Conservation (phyloP, 2,113 vertebrate species). For the Zingel zingel region DNA sequence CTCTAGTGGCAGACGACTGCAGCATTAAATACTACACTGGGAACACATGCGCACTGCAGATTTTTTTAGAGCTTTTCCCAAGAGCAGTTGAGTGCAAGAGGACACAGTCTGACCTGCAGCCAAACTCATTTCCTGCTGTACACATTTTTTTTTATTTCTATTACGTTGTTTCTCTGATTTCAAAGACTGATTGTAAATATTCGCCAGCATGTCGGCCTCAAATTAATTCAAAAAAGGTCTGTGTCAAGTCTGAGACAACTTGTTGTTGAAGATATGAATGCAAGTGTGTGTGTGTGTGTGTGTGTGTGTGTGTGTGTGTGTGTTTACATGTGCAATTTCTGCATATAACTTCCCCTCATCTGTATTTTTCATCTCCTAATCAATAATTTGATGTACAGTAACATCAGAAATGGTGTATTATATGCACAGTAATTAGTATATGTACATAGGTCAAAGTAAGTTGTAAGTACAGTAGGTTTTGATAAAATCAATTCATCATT, state of each 20-base stretch:
- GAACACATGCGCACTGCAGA: not conserved
- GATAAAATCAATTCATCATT: constrained; percentile 12
- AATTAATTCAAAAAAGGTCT: not conserved
- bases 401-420: constrained; percentile 1
- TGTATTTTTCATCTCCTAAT: not conserved
- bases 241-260: not conserved
- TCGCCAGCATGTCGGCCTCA: constrained; percentile 52
- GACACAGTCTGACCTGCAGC: not conserved
- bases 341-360: not conserved
- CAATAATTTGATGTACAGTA: constrained; percentile 11
- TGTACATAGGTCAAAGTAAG: constrained; percentile 22
- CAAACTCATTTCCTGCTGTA: constrained; percentile 1
- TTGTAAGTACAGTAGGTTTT: no score
- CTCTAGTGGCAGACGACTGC: constrained; percentile 42
- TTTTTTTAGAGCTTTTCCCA: not conserved
- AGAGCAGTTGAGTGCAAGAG: not conserved
- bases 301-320: not conserved
- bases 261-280: not conserved
- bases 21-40: not conserved
- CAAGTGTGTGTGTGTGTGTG: not conserved
- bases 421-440: constrained; percentile 32
- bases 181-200: constrained; percentile 33
- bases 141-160: not conserved
- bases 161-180: constrained; percentile 5
- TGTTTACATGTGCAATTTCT: not conserved